Percentiles rank a stretch among this genome's conserved stretches.
phyloP scores from a whole-genome alignment of 2,888 invertebrate species.

The Eudasyphora cyanicolor region DNA sequence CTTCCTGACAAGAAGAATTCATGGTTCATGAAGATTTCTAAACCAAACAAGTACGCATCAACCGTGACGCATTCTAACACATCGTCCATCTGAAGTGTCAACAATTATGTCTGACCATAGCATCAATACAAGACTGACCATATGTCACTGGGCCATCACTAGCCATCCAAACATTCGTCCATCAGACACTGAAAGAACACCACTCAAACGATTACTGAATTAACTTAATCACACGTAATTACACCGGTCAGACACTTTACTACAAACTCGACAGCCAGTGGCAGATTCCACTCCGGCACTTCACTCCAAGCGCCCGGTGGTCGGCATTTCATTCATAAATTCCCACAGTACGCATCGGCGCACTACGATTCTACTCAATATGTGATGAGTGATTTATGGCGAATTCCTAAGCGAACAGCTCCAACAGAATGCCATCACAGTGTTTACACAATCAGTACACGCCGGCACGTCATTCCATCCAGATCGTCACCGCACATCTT shows the following conservation, averaged over 20 bases:
- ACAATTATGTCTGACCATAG: background rate
- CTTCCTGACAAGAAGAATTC: too few relatives aligned
- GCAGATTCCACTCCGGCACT: background rate
- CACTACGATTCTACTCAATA: constrained; percentile 19
- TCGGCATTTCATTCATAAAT: constrained; percentile 32
- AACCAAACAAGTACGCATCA: too few relatives aligned
- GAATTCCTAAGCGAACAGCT: background rate
- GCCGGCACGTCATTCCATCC: constrained; percentile 39
- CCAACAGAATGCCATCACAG: background rate
- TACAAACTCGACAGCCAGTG: background rate
- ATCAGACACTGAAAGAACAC: background rate
- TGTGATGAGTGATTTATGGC: constrained; percentile 21
- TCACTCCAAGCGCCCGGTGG: constrained; percentile 1
- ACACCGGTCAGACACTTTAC: background rate
- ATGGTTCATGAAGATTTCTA: too few relatives aligned
- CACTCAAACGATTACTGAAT: constrained; percentile 5
- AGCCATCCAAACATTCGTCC: background rate
- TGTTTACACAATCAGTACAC: constrained; percentile 54
- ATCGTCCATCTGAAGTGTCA: background rate
- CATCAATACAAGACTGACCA: background rate
- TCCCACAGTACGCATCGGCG: constrained; percentile 17
- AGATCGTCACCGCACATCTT: constrained; percentile 13
- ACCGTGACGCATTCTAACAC: background rate
- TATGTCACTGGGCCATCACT: background rate
- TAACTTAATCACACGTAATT: constrained; percentile 7